Evolutionary conservation across 1,140 invertebrate species (phyloP), one percentile per base, ranked within the genome.

Genomic region (Bicyclus anynana): DNA sequence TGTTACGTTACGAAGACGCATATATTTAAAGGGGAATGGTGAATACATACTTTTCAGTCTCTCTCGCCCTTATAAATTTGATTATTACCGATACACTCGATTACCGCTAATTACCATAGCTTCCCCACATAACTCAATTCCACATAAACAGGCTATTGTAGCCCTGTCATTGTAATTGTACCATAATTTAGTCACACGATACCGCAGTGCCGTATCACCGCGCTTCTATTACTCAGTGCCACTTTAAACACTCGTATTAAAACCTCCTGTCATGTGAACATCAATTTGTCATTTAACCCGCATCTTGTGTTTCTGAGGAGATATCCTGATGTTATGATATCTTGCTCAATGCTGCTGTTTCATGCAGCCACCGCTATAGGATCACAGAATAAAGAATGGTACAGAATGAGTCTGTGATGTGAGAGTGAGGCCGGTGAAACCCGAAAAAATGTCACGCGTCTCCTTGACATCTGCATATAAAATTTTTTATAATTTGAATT

Each of bases 271-370:
- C 72, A 78, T 71, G 67, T 58, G 64, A 54, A 60, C 62, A 71
- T 78, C 77, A 78, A 81, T 84, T 86, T 86, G 80, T 84, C 83
- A 77, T 78, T 74, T 66, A 38, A 70, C 80, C 80, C 80, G 80
- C 80, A 86, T 86, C 73, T 71, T 66, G 29, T 40, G 29, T 50
- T 69, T 54, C 47, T 59, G 33, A 35, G 50, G 47, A 55, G 17
- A 21, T 50, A 50, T 33, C 29, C 26, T 17, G 48, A 10, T 40
- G 12, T 17, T 40, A n/a, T n/a, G n/a, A n/a, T n/a, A n/a, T n/a
- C n/a, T n/a, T n/a, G n/a, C n/a, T n/a, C n/a, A n/a, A n/a, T n/a
- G n/a, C n/a, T n/a, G n/a, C n/a, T n/a, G n/a, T n/a, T n/a, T n/a
- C n/a, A n/a, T n/a, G n/a, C n/a, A n/a, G n/a, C n/a, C n/a, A n/a